Evolutionary conservation across 2,113 vertebrate species (phyloP), one percentile per base, ranked within the genome.

Genomic region (Hippocampus zosterae): DNA sequence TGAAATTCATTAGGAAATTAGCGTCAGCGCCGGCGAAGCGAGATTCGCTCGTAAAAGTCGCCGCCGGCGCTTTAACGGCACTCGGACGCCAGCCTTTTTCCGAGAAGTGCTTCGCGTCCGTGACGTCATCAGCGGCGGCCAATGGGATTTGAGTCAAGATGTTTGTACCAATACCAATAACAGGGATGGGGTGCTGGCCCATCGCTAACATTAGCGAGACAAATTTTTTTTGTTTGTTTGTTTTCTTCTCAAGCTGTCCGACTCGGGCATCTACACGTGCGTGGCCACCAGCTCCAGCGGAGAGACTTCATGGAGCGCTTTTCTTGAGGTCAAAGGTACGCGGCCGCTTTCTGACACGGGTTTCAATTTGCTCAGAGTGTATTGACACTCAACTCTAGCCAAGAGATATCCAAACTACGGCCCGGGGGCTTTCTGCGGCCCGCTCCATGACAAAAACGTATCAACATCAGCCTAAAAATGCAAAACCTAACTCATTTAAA

Each of bases 211-310:
- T 33, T 33, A 33, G 29, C 29, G 29, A 33, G 29, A 33, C 29
- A 33, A 33, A 33, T 5, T 3, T 44, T 44, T 23, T 65, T 19
- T 2, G 25, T 40, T n/a, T n/a, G n/a, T n/a, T n/a, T 0, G 16
- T 50, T 6, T 65, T 73, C 2, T 52, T 11, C n/a, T 71, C 50
- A 76, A 97, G 94, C 87, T 95, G 16, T 93, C 94, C 0, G 97
- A 99, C 85, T 96, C 95, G 55, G 97, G 97, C 67, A 96, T 96
- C 70, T 99, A 99, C 40, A 99, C 97, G 5, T 99, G 97, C 41
- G 96, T 99, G 85, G 97, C 96, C 4, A 95, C 96, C 56, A 99
- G 97, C 89, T 98, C 97, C 70, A 99, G 94, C 76, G 97, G 97
- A 4, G 97, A 99, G 83, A 98, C 97, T 0, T 96, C 96, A 2